Conservation (phyloP, 2,888 invertebrate genomes). For the Drosophila merina region DNA sequence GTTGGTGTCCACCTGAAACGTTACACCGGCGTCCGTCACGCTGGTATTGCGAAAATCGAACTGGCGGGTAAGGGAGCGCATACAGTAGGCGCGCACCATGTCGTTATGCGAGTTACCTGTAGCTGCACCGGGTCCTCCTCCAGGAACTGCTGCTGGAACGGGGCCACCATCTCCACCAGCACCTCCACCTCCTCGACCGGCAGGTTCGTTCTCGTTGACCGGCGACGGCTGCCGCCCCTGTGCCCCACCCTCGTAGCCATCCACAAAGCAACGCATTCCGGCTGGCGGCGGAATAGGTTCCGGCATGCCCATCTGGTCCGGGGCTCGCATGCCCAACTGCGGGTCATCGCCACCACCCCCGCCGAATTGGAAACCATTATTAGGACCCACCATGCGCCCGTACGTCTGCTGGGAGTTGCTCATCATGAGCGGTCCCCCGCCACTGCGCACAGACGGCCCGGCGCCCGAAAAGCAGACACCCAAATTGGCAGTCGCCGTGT, state of each 20-base stretch:
- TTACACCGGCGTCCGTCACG: constrained; percentile 90
- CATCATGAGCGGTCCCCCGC: constrained; percentile 22
- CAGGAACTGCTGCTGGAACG: constrained; percentile 35
- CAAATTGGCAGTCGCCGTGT: constrained; percentile 39
- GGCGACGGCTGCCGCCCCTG: constrained; percentile 8
- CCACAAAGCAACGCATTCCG: constrained; percentile 40
- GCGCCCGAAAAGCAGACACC: constrained; percentile 34
- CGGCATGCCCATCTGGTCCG: constrained; percentile 80
- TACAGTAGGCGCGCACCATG: constrained; percentile 88
- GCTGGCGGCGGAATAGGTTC: constrained; percentile 64
- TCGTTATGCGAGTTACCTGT: constrained; percentile 81
- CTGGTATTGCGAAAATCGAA: constrained; percentile 90
- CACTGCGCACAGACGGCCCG: constrained; percentile 49
- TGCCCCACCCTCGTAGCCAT: constrained; percentile 40
- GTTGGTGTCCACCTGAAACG: constrained; percentile 92
- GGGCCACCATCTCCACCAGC: constrained; percentile 20
- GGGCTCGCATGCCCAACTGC: constrained; percentile 75
- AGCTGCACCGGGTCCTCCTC: constrained; percentile 25
- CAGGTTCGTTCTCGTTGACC: constrained; percentile 29
- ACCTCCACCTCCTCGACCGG: not conserved
- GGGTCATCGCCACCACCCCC: constrained; percentile 58
- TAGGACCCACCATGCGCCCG: not conserved
- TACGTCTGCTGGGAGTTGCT: constrained; percentile 14
- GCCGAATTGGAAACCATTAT: not conserved
- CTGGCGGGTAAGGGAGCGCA: constrained; percentile 87